Evolutionary conservation across 2,888 invertebrate species (phyloP), one percentile per base, ranked within the genome.

Genomic region (Drosophila lutescens): DNA sequence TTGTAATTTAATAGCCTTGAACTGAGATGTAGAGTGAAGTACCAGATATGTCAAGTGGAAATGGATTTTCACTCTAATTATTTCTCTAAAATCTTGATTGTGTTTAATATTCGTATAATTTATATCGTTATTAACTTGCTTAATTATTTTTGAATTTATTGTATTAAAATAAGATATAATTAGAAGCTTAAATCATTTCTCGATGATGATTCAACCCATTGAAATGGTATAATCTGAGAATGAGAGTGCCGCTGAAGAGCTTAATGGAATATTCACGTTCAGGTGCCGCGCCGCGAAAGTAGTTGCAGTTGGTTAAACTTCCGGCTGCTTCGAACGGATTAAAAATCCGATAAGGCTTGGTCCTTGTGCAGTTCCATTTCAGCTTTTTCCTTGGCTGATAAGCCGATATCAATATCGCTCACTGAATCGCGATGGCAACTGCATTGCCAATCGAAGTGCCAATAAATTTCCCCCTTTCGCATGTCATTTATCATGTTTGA

Each of bases 261-360:
- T 77, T 81, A 84, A 89, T 84, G 88, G 86, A 79, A 84, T 81
- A 85, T 38, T 65, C 58, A 54, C 63, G 57, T 75, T 34, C 54
- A 72, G 75, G 69, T 72, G 57, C 66, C 74, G 51, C 66, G 55
- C 51, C 57, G 26, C 20, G 43, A 23, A 46, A 50, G 72, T 38
- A 32, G 46, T 41, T 50, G 53, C 76, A 63, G 76, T 76, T 58
- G 68, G 62, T 38, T 44, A 41, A 53, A 69, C 71, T 40, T 62
- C 57, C 71, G 23, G 56, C 58, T 36, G 47, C n/a, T 41, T 10
- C 30, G 17, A 23, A 40, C 23, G 46, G 70, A 69, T 69, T 66
- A 66, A 66, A 57, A 47, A 56, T 20, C 17, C 66, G 57, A 55
- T 66, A 69, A 40, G 34, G 70, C 46, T 46, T 41, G 26, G 46